A percentile compares a stretch with the other conserved stretches of the same genome.
These are phyloP conservation scores for Autographa pulchrina DNA, from an alignment of 2,888 invertebrate genomes.

Conservation along the genomic window DNA sequence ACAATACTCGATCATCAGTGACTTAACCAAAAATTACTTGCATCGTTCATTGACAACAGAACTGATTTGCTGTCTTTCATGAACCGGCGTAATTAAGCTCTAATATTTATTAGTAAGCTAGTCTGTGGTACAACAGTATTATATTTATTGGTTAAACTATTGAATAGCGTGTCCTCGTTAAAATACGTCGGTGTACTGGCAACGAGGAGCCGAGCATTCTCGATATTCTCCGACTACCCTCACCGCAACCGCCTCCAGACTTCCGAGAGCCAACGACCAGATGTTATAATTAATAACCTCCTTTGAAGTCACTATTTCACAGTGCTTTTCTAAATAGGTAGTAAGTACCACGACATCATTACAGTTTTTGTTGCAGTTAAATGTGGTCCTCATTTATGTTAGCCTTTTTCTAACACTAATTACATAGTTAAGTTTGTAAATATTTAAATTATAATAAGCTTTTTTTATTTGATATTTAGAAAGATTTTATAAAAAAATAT, in stretches of 20 bases:
- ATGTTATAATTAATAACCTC: conserved; percentile 66
- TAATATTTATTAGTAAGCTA: conserved; percentile 27
- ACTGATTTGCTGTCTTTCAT: conserved; percentile 21
- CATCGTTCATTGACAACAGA: conserved; percentile 3
- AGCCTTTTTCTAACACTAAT: background rate
- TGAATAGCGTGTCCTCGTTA: conserved; percentile 42
- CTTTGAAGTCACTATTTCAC: conserved; percentile 49
- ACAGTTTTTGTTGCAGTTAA: background rate
- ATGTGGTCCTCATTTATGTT: background rate
- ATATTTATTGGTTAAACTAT: conserved; percentile 22
- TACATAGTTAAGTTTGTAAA: too few species aligned
- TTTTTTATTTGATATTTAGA: too few species aligned
- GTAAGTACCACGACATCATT: conserved; percentile 2
- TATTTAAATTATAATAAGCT: too few species aligned
- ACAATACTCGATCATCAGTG: background rate
- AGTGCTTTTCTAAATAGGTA: conserved; percentile 12
- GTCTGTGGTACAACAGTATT: conserved; percentile 5
- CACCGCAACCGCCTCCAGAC: conserved; percentile 47
- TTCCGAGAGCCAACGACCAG: conserved; percentile 68
- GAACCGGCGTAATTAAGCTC: background rate
- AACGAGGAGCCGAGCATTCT: conserved; percentile 28
- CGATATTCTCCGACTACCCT: conserved; percentile 46
- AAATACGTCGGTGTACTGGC: conserved; percentile 33
- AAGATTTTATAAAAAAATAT: too few species aligned
- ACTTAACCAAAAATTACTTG: background rate